Conservation (phyloP, 2,888 invertebrate genomes). For the Athrips mouffetella region DNA sequence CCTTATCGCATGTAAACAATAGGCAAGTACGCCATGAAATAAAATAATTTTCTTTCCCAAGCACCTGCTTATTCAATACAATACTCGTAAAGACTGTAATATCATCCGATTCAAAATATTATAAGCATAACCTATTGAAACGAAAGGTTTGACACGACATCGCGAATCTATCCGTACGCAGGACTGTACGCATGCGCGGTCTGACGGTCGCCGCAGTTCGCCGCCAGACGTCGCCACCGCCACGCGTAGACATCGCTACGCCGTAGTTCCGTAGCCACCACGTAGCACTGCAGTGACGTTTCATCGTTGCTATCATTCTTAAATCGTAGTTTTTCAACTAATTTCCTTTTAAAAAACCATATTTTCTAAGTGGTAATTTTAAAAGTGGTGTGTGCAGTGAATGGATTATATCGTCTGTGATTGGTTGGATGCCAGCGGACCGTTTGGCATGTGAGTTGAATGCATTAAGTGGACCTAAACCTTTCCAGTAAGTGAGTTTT, state of each 20-base stretch:
- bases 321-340: too few species aligned
- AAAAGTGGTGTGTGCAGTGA: conserved; percentile 7
- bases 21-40: not conserved
- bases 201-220: conserved; percentile 54
- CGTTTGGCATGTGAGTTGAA: conserved; percentile 12
- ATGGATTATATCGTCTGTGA: conserved; percentile 8
- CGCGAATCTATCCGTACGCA: conserved; percentile 47
- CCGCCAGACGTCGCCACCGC: conserved; percentile 38
- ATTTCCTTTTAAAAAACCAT: not conserved
- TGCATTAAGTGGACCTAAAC: conserved; percentile 7
- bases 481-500: not conserved
- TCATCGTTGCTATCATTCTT: conserved; percentile 1
- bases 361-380: not conserved
- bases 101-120: conserved; percentile 4
- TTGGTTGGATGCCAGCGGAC: conserved; percentile 4
- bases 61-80: not conserved
- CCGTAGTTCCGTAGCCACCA: conserved; percentile 33
- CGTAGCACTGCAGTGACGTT: conserved; percentile 55
- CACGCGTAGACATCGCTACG: conserved; percentile 40
- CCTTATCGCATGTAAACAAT: not conserved
- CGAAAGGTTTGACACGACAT: conserved; percentile 48
- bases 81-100: conserved; percentile 3
- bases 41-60: not conserved
- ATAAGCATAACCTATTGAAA: conserved; percentile 45
- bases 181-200: conserved; percentile 53